Percentiles rank a stretch among this genome's conserved stretches.
Evolutionary conservation across 1,140 invertebrate genomes (phyloP).

Genomic region (Drosophila kurseongensis): DNA sequence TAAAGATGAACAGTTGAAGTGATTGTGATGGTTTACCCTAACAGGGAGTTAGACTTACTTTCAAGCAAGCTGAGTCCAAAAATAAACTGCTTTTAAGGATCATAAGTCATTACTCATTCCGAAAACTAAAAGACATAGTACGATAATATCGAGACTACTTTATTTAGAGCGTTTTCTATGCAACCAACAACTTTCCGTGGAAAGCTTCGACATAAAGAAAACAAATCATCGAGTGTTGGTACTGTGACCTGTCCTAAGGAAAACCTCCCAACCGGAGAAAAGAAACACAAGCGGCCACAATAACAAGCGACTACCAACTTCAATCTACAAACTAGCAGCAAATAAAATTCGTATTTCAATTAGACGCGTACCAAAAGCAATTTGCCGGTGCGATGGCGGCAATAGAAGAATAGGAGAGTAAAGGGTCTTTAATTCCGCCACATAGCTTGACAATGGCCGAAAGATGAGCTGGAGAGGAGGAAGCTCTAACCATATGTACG

Average conservation of each 20-base stretch:
- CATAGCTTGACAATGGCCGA: constrained; percentile 37
- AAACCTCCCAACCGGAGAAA: constrained; percentile 22
- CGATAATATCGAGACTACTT: too few species aligned
- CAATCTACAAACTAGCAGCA: constrained; percentile 42
- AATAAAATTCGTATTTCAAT: constrained; percentile 77
- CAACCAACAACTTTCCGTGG: background rate
- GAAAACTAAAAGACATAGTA: too few species aligned
- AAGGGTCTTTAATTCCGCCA: constrained; percentile 79
- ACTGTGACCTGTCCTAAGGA: constrained; percentile 67
- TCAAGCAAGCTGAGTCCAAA: too few species aligned
- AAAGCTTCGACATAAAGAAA: constrained; percentile 4
- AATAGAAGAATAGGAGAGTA: constrained; percentile 18
- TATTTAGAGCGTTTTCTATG: background rate
- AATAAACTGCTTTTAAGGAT: too few species aligned
- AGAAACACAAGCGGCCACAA: constrained; percentile 27
- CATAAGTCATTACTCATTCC: too few species aligned
- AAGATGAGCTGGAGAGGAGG: constrained; percentile 20
- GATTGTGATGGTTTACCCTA: background rate
- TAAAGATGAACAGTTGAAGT: background rate
- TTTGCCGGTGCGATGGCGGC: constrained; percentile 53
- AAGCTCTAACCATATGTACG: constrained; percentile 24
- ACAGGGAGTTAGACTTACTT: too few species aligned
- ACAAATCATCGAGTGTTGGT: constrained; percentile 12
- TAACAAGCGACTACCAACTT: constrained; percentile 17
- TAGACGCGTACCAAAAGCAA: constrained; percentile 77